Base-by-base conservation (phyloP, 1,140 invertebrate species). In the Cryptotermes secundus region DNA sequence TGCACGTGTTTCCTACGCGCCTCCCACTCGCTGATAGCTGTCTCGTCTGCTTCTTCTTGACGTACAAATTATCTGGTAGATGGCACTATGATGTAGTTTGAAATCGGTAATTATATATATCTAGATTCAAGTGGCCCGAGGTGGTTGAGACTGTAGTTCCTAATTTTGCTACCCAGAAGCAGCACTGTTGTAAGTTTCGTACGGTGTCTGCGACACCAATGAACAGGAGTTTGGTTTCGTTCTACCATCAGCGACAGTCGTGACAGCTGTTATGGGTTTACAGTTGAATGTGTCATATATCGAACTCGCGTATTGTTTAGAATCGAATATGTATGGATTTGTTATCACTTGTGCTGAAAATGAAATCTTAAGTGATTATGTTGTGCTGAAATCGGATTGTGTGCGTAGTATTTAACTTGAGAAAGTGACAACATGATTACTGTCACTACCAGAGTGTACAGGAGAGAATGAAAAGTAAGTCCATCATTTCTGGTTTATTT, bases 401-500 rank as follows among this genome's bases (percentile, higher is more conserved):
- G n/a, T 72, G 59, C 59, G 7, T 72, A 16, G 59, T 72, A 72
- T 72, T 72, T n/a, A 10, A 72, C 59, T 72, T 72, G 26, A 72
- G 59, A 26, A n/a, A 72, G 59, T 72, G 26, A 72, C 59, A 72
- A 72, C 59, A 72, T 72, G 59, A 31, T 31, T 72, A n/a, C 26
- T 49, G 19, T 49, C 45, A 49, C 45, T 49, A 49, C 45, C 59
- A n/a, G 59, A 6, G 6, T n/a, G 26, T n/a, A 26, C 59, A 72
- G 59, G 31, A 26, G 4, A 72, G n/a, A 72, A 72, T 72, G 59
- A 72, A 72, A 72, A 72, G 59, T 72, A 72, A 72, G 59, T n/a
- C n/a, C 7, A 72, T 0, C 31, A 4, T 12, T 72, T 31, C 31
- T 72, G 3, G n/a, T 6, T 31, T 72, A 12, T 72, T 31, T 72